Conservation (phyloP, 2,113 vertebrate genomes). For the Apodemus sylvaticus region DNA sequence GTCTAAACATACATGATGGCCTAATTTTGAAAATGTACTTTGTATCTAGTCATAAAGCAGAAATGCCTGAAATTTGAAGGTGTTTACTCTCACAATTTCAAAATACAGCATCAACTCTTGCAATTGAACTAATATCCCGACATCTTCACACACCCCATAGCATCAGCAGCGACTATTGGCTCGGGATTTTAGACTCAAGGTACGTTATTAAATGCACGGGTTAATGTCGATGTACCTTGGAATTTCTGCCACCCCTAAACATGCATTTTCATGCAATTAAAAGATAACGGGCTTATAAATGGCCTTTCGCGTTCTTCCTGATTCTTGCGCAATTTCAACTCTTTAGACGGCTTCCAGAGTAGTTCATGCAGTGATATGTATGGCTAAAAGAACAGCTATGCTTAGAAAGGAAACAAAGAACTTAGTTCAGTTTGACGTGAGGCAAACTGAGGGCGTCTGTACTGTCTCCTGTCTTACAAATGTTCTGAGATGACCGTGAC, state of each 20-base stretch:
- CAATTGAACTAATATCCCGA: conserved; percentile 73
- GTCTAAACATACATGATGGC: conserved; percentile 86
- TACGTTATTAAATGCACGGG: conserved; percentile 77
- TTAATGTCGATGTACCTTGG: conserved; percentile 82
- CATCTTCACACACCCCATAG: conserved; percentile 79
- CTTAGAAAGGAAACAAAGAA: conserved; percentile 84
- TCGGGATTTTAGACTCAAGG: conserved; percentile 82
- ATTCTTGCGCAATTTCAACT: conserved; percentile 81
- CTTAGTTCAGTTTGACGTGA: conserved; percentile 94
- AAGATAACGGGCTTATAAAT: conserved; percentile 84
- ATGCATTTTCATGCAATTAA: conserved; percentile 94
- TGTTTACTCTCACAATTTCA: conserved; percentile 79
- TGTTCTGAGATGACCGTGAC: conserved; percentile 88
- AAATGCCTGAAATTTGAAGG: conserved; percentile 85
- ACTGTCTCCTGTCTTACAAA: conserved; percentile 87
- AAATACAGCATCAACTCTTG: conserved; percentile 78
- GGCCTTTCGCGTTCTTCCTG: conserved; percentile 83
- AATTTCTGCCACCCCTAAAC: conserved; percentile 88
- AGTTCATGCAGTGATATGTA: conserved; percentile 93
- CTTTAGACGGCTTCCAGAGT: conserved; percentile 85
- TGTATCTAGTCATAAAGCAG: conserved; percentile 82
- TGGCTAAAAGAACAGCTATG: conserved; percentile 89
- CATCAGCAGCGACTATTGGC: conserved; percentile 80
- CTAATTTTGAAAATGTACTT: conserved; percentile 84
- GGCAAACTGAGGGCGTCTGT: conserved; percentile 92